Conservation (phyloP, 2,113 vertebrate genomes). For the Eira barbara region DNA sequence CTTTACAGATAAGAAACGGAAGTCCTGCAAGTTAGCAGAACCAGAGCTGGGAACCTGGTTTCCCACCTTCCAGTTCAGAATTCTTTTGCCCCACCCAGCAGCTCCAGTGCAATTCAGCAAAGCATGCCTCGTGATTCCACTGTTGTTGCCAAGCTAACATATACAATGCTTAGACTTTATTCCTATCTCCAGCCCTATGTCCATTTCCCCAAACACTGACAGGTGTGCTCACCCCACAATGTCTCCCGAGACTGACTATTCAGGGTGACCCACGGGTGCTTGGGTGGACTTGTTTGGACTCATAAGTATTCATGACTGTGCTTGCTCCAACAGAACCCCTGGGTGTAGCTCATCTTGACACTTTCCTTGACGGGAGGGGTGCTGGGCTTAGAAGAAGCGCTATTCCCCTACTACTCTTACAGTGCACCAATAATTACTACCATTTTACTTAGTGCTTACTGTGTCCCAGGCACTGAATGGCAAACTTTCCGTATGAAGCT, state of each 20-base stretch:
- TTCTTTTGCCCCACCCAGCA: background rate
- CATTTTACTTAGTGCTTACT: background rate
- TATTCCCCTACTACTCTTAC: background rate
- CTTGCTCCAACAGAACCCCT: background rate
- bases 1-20: background rate
- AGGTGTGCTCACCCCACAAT: background rate
- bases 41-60: background rate
- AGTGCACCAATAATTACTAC: background rate
- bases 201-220: background rate
- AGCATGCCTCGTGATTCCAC: background rate
- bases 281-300: background rate
- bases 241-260: background rate
- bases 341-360: background rate
- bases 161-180: background rate
- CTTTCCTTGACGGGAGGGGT: background rate
- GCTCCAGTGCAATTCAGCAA: background rate
- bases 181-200: background rate
- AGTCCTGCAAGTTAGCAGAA: background rate
- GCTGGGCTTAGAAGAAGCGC: background rate
- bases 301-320: background rate
- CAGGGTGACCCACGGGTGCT: background rate
- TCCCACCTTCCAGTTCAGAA: background rate
- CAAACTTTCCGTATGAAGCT: background rate
- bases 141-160: background rate
- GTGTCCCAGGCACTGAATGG: background rate